These are phyloP conservation scores for Myxocyprinus asiaticus DNA, from an alignment of 2,113 vertebrate genomes.

Conservation along the genomic window DNA sequence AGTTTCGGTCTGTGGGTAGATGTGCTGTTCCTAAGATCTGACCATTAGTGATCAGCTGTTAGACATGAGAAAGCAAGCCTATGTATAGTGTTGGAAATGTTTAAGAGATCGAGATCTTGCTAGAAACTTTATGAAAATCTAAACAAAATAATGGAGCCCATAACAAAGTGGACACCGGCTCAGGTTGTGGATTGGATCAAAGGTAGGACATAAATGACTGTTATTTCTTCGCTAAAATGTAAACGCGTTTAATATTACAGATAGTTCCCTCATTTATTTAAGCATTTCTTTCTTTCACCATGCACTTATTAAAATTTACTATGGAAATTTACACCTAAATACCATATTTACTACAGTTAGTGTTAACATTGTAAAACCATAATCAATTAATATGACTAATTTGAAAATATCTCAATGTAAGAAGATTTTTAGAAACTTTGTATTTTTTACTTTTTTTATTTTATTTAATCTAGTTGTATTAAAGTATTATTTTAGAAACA, in stretches of 20 bases:
- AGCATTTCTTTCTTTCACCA: background rate
- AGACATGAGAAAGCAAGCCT: background rate
- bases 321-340: too few species aligned
- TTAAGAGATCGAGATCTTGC: background rate
- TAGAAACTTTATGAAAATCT: background rate
- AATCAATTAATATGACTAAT: too few species aligned
- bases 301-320: background rate
- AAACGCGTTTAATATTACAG: background rate
- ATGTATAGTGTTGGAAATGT: background rate
- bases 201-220: conserved; percentile 63
- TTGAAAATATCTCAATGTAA: too few species aligned
- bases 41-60: conserved; percentile 7
- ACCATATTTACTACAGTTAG: too few species aligned
- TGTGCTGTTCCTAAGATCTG: background rate
- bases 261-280: background rate
- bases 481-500: too few species aligned
- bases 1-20: background rate
- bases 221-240: background rate
- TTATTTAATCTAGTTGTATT: too few species aligned
- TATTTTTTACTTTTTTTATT: too few species aligned
- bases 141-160: conserved; percentile 65
- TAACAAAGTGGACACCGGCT: conserved; percentile 68
- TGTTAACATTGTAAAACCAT: too few species aligned
- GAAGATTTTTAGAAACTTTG: too few species aligned
- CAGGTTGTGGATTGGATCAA: conserved; percentile 74